Evolutionary conservation across 1,140 invertebrate species (phyloP).

Genomic region (Penaeus chinensis): DNA sequence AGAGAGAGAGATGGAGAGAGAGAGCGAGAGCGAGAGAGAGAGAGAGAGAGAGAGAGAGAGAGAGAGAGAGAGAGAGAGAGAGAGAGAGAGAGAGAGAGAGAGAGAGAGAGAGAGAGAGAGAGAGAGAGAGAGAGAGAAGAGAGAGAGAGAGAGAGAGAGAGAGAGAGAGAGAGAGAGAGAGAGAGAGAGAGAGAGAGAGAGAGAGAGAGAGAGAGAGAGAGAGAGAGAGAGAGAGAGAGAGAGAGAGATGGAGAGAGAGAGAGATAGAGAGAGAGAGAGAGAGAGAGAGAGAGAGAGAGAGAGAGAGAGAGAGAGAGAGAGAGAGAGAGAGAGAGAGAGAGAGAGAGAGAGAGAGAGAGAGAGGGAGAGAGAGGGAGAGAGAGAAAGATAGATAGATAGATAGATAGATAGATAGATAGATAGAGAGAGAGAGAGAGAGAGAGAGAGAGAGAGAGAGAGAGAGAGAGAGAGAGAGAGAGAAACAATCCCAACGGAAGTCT

Average conservation of each 20-base stretch:
- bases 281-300: too few relatives aligned
- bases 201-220: too few relatives aligned
- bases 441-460: not conserved
- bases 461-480: constrained; percentile 6
- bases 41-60: constrained; percentile 25
- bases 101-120: not conserved
- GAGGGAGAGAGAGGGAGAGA: constrained; percentile 27
- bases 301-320: not conserved
- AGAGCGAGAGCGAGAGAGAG: constrained; percentile 2
- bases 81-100: constrained; percentile 25
- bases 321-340: constrained; percentile 7
- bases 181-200: too few relatives aligned
- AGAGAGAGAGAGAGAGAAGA: constrained; percentile 17
- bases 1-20: not conserved
- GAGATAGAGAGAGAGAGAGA: not conserved
- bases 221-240: too few relatives aligned
- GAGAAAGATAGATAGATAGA: constrained; percentile 16
- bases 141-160: not conserved
- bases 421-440: not conserved
- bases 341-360: constrained; percentile 5
- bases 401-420: constrained; percentile 4
- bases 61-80: too few relatives aligned
- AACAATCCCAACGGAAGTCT: not conserved
- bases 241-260: too few relatives aligned
- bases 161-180: not conserved